These are phyloP conservation scores for Drosophila subpulchrella DNA, from an alignment of 1,140 invertebrate species.

Conservation along the genomic window DNA sequence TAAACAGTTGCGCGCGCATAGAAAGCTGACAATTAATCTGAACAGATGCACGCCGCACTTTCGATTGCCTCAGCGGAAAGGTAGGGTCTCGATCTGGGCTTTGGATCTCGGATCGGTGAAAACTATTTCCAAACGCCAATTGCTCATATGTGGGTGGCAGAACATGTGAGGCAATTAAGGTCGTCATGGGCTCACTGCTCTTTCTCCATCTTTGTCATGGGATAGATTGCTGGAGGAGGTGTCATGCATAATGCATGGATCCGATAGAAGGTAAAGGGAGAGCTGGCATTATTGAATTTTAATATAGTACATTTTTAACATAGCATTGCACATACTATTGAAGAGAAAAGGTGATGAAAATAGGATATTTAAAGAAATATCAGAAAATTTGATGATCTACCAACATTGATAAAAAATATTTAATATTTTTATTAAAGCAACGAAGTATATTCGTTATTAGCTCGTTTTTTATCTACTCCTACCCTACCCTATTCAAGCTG, in stretches of 20 bases:
- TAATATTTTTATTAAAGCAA: no score
- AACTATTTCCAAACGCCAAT: constrained; percentile 55
- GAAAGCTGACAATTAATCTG: constrained; percentile 74
- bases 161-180: constrained; percentile 73
- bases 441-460: no score
- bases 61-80: constrained; percentile 28
- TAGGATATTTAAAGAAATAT: no score
- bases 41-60: constrained; percentile 49
- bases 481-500: no score
- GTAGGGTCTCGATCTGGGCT: constrained; percentile 30
- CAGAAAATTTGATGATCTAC: no score
- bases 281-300: background rate
- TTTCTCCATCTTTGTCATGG: constrained; percentile 41
- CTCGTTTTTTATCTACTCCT: no score
- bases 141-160: constrained; percentile 54
- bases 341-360: no score
- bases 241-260: constrained; percentile 61
- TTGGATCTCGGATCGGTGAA: constrained; percentile 47
- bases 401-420: no score
- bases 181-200: constrained; percentile 30
- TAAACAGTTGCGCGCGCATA: constrained; percentile 58
- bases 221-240: constrained; percentile 12
- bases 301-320: background rate
- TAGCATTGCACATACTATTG: background rate
- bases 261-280: background rate